phyloP scores from a whole-genome alignment of 2,113 vertebrate genomes.

The Cavia porcellus region DNA sequence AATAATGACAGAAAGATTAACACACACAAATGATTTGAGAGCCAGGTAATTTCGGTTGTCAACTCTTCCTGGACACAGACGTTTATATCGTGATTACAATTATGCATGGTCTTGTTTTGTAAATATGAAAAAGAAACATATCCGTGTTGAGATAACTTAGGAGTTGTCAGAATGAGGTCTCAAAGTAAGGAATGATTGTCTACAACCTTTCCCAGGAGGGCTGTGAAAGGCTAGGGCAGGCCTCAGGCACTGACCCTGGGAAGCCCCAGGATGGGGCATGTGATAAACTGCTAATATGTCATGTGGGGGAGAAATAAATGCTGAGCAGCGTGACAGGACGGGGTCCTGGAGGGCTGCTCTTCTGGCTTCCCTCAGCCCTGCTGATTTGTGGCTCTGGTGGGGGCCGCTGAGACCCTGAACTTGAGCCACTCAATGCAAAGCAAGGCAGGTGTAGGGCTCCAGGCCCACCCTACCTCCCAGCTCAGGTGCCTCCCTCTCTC shows the following conservation, averaged over 20 bases:
- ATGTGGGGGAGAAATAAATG: neutral
- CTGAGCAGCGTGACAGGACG: neutral
- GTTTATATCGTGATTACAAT: neutral
- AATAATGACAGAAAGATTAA: neutral
- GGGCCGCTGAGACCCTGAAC: neutral
- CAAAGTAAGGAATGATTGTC: neutral
- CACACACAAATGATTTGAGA: neutral
- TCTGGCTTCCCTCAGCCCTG: neutral
- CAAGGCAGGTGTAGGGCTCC: neutral
- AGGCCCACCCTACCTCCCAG: neutral
- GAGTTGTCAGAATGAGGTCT: neutral
- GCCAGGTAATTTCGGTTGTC: too few species aligned
- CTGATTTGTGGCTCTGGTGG: neutral
- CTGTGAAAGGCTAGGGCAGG: neutral
- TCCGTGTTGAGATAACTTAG: neutral
- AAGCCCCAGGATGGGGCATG: neutral
- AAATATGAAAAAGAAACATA: neutral
- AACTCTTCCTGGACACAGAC: neutral
- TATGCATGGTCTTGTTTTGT: neutral
- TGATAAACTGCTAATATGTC: neutral
- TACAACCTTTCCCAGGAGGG: neutral
- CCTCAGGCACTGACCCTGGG: neutral
- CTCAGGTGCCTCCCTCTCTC: neutral
- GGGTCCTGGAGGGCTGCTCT: fast-evolving
- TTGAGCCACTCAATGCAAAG: fast-evolving